Conservation (phyloP, 2,797 vertebrate species). For the Protosalanx chinensis region DNA sequence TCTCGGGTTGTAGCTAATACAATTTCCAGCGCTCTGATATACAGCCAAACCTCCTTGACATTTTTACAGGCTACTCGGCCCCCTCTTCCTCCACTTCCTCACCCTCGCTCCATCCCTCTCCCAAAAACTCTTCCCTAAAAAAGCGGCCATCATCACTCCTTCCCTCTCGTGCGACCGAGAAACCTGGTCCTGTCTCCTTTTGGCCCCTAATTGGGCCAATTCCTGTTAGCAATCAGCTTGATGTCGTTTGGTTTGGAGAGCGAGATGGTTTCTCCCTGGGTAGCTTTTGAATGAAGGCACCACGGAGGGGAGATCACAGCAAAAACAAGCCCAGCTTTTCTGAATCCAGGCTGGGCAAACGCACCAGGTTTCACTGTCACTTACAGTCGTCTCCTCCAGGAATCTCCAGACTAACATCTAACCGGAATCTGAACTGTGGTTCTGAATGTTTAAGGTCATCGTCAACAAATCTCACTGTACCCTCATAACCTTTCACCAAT, state of each 20-base stretch:
- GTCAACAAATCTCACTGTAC: too few species aligned
- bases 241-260: constrained; percentile 61
- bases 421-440: background rate
- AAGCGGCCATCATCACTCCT: constrained; percentile 30
- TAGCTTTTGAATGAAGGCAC: constrained; percentile 40
- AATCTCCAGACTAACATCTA: constrained; percentile 20
- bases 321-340: constrained; percentile 41
- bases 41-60: constrained; percentile 64
- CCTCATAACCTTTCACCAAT: too few species aligned
- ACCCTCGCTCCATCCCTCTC: constrained; percentile 34
- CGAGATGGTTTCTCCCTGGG: background rate
- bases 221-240: constrained; percentile 43
- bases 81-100: constrained; percentile 25
- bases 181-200: constrained; percentile 10
- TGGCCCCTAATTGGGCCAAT: constrained; percentile 31
- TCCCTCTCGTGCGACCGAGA: constrained; percentile 37
- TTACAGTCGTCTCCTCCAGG: constrained; percentile 20
- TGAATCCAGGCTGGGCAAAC: constrained; percentile 45
- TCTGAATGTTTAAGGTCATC: too few species aligned
- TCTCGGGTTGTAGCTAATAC: constrained; percentile 57
- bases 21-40: constrained; percentile 59
- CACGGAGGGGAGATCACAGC: background rate
- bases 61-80: constrained; percentile 63
- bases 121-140: constrained; percentile 13
- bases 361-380: constrained; percentile 29